Percentiles rank a stretch among this genome's conserved stretches.
phyloP scores from a whole-genome alignment of 2,888 invertebrate genomes.

The Gibbula magus region DNA sequence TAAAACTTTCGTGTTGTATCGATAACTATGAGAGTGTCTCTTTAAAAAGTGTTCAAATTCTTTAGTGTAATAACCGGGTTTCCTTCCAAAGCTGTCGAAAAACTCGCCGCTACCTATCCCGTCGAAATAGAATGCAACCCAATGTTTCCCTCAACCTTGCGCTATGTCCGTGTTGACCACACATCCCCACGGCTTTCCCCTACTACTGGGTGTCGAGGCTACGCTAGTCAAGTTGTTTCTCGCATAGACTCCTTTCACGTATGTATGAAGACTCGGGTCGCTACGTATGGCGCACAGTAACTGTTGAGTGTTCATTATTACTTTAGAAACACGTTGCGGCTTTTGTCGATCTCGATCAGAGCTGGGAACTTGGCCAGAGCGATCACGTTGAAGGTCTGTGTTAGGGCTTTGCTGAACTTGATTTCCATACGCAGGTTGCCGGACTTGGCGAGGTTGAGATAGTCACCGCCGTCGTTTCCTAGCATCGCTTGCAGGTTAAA shows the following conservation, averaged over 20 bases:
- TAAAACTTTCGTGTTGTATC: not conserved
- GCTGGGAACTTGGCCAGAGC: not conserved
- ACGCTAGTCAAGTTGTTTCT: too few species aligned
- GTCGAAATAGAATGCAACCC: not conserved
- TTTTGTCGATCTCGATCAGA: not conserved
- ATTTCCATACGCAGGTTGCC: not conserved
- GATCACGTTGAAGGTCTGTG: not conserved
- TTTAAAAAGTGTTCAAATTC: not conserved
- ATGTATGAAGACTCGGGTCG: not conserved
- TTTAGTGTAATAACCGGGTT: not conserved
- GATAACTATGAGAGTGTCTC: not conserved
- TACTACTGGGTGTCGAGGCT: not conserved
- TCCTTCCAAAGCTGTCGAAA: not conserved
- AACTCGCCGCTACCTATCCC: not conserved
- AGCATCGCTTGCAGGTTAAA: not conserved
- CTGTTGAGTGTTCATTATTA: not conserved
- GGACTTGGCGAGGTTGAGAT: not conserved
- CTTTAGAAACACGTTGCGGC: not conserved
- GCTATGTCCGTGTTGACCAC: not conserved
- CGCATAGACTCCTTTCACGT: too few species aligned
- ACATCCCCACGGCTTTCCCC: not conserved
- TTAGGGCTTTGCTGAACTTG: not conserved
- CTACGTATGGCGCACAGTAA: not conserved
- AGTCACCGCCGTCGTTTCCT: not conserved
- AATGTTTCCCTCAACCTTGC: not conserved